Evolutionary conservation across 2,888 invertebrate genomes (phyloP), one percentile per base, ranked within the genome.

Genomic region (Zhuqinia jingwanae): DNA sequence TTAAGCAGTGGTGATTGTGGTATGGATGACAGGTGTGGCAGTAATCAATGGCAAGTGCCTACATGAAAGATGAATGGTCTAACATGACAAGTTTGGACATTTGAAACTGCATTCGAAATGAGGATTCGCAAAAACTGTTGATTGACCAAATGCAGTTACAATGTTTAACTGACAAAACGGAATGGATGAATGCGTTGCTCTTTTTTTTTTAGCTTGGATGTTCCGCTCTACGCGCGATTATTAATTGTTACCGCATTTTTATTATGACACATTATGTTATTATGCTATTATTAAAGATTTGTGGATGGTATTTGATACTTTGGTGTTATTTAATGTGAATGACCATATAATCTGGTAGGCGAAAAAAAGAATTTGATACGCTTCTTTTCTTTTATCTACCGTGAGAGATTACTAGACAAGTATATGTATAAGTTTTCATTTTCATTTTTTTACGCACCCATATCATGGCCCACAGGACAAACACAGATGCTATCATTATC

Each of bases 281-380:
- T 70, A 36, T 68, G 5, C 47, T 70, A 45, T 70, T 70, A 70
- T 47, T 47, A 11, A 47, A 25, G 45, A 22, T 27, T 60, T 27
- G 8, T 20, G 17, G 22, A 15, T 42, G 17, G 42, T 42, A 3
- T 22, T 45, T 70, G 45, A 47, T 70, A 3, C 13, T 22, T 11
- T 42, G 68, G 42, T 68, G 17, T 42, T 36, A 17, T 20, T 15
- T 70, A 47, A 70, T 75, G 75, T 75, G 75, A 75, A 75, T 75
- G 75, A 75, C 75, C 75, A 75, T 75, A 56, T 75, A 75, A 75
- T 75, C 75, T 30, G n/a, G 22, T 53, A 70, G 70, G 70, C 47
- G 70, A 45, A 70, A 70, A 47, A 47, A 45, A n/a, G n/a, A n/a
- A 70, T 70, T 47, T 70, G 70, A 70, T 75, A 75, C 75, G 75